Evolutionary conservation across 1,140 invertebrate species (phyloP).

Genomic region (Cotesia chilonis): DNA sequence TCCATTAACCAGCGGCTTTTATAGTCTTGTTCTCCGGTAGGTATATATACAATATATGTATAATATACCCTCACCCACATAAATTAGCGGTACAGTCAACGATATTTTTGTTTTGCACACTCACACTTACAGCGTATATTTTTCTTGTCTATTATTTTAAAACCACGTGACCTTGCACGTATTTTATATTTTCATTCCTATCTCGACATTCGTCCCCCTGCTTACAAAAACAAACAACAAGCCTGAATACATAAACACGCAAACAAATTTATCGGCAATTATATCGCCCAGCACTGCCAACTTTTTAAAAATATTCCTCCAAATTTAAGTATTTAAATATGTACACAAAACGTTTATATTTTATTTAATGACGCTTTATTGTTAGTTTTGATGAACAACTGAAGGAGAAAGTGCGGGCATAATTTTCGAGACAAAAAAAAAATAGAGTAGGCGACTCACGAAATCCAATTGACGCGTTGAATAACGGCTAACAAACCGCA

Average conservation of each 20-base stretch:
- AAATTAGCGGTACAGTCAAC: too few species aligned
- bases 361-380: slow-evolving; percentile 4
- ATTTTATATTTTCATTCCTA: too few species aligned
- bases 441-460: slow-evolving; percentile 7
- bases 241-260: too few species aligned
- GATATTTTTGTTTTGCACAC: neutral
- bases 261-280: too few species aligned
- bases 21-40: neutral
- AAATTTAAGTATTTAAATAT: neutral
- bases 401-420: neutral
- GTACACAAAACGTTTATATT: neutral
- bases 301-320: too few species aligned
- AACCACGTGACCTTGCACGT: too few species aligned
- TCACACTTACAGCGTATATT: neutral
- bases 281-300: too few species aligned
- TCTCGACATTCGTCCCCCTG: too few species aligned
- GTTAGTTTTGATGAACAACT: neutral
- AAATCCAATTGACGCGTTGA: slow-evolving; percentile 63
- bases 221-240: too few species aligned
- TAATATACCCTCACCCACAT: too few species aligned
- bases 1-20: slow-evolving; percentile 18
- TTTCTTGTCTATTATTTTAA: too few species aligned
- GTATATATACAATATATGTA: neutral
- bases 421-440: neutral
- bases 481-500: slow-evolving; percentile 67